Evolutionary conservation across 2,888 invertebrate species (phyloP).

Genomic region (Amphiduros pacificus): DNA sequence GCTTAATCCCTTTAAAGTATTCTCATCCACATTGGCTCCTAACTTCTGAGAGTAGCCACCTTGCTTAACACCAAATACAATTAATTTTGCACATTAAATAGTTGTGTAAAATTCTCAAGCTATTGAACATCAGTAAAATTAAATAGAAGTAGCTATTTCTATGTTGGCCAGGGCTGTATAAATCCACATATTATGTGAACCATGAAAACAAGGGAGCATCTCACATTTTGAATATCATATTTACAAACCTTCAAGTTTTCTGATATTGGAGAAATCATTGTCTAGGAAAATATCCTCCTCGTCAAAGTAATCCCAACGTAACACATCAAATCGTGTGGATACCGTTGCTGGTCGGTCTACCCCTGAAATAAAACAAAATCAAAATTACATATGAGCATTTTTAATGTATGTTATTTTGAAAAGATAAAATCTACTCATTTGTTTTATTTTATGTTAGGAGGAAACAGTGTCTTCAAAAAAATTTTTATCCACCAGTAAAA

Average conservation of each 20-base stretch:
- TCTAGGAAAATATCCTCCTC: constrained; percentile 79
- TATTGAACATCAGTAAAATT: neutral
- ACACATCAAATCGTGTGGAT: constrained; percentile 77
- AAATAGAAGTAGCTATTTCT: too few species aligned
- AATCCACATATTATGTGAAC: too few species aligned
- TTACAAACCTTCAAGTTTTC: constrained; percentile 60
- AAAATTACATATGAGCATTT: neutral
- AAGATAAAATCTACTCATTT: neutral
- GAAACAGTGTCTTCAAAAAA: neutral
- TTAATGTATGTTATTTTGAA: too few species aligned
- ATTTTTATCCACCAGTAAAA: too few species aligned
- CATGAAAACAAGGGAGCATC: too few species aligned
- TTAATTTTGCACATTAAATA: too few species aligned
- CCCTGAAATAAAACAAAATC: constrained; percentile 35
- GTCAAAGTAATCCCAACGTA: constrained; percentile 86
- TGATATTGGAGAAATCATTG: constrained; percentile 75
- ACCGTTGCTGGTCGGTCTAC: constrained; percentile 69
- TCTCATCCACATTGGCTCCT: too few species aligned
- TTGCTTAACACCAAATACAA: too few species aligned
- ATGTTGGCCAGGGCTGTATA: too few species aligned
- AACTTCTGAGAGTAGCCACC: too few species aligned
- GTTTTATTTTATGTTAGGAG: neutral
- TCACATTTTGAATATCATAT: neutral
- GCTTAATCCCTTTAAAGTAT: too few species aligned
- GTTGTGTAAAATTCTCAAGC: neutral